Evolutionary conservation across 2,797 vertebrate genomes (phyloP), one percentile per base, ranked within the genome.

Genomic region (Periparus ater): DNA sequence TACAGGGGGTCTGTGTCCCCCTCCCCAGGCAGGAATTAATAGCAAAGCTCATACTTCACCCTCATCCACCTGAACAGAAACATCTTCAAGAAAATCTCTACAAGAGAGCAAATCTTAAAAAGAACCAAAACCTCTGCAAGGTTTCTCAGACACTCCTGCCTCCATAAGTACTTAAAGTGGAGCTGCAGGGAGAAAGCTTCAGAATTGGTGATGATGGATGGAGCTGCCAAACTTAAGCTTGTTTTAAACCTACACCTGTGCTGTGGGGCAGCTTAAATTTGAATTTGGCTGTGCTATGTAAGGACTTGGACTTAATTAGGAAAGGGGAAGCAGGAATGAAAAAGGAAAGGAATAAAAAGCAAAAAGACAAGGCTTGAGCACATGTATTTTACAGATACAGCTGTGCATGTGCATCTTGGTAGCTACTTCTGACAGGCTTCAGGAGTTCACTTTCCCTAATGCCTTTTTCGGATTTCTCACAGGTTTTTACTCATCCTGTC

Each of bases 1-100:
- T 7, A 1, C 25, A 61, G 63, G 44, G 40, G 20, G 25, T 54
- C 17, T 2, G 0, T 3, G 2, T 11, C 3, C 21, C 40, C 10
- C 18, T 20, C 18, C 34, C 13, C 13, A 3, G 27, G 55, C 6
- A 55, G 48, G 18, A 21, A 23, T 54, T 70, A 70, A 47, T 26
- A 62, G 44, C 50, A 63, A 57, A 80, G 7, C 7, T 17, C 1
- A 1, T 11, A 9, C 57, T 60, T 50, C 1, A 0, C 57, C 78
- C 27, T 75, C 60, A 66, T 17, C 40, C 1, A 1, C 12, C 18
- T 30, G 38, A 91, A 8, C 5, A 48, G 40, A 85, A 68, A 53
- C 4, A 3, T 1, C 3, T 40, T 51, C 55, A 80, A 65, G 25
- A 19, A 89, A 84, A 88, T 47, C 12, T 40, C 48, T 13, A 17